A percentile compares a stretch with the other conserved stretches of the same genome.
phyloP scores from a whole-genome alignment of 2,888 invertebrate species.

The Cremastobaeus sp. region DNA sequence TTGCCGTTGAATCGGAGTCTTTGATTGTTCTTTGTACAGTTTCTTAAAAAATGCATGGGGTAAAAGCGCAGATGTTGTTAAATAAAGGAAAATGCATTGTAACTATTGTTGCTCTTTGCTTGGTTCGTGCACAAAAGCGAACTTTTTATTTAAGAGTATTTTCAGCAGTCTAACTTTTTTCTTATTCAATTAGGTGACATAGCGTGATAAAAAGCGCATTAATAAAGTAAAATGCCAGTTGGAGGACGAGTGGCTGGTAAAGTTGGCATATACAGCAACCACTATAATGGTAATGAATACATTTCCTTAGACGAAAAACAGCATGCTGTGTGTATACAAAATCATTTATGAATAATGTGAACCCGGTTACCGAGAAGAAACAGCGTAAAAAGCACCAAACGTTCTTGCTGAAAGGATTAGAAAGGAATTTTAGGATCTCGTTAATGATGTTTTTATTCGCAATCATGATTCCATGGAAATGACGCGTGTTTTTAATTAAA shows the following conservation, averaged over 20 bases:
- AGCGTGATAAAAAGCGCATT: conserved; percentile 47
- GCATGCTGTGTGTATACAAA: conserved; percentile 19
- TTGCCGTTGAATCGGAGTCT: no score
- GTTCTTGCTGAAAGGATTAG: conserved; percentile 3
- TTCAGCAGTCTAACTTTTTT: conserved; percentile 13
- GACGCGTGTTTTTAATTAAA: not conserved
- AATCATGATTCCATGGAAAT: not conserved
- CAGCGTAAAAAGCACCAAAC: conserved; percentile 1
- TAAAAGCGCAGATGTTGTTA: no score
- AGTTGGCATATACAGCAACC: conserved; percentile 87
- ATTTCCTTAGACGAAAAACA: conserved; percentile 14
- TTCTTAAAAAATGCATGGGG: conserved; percentile 9
- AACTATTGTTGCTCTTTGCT: no score
- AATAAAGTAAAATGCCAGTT: conserved; percentile 79
- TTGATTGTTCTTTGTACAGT: no score
- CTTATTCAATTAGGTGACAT: conserved; percentile 66
- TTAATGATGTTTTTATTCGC: not conserved
- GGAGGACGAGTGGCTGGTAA: conserved; percentile 89
- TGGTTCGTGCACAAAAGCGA: no score
- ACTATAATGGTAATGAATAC: conserved; percentile 84
- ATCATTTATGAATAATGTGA: conserved; percentile 22
- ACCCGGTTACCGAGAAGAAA: conserved; percentile 5
- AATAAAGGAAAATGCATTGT: no score
- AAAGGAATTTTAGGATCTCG: conserved; percentile 1
- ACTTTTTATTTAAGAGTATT: no score